phyloP scores from a whole-genome alignment of 2,888 invertebrate species.

The Nomada goodeniana region DNA sequence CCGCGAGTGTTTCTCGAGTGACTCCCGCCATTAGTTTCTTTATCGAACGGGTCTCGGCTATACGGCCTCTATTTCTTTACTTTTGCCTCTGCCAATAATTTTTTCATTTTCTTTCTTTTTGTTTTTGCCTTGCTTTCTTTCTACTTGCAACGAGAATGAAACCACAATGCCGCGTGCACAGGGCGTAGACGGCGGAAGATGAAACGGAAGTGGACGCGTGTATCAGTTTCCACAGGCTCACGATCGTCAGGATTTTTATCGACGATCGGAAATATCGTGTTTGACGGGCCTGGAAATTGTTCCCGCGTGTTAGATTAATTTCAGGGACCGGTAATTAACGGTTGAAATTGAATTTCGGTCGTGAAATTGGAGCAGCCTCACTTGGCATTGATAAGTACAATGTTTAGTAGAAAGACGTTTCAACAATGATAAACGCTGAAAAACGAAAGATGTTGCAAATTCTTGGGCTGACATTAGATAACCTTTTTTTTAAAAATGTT shows the following conservation, averaged over 20 bases:
- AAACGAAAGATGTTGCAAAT: slow-evolving; percentile 56
- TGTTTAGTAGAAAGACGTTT: slow-evolving; percentile 30
- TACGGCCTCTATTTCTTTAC: neutral
- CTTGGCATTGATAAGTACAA: slow-evolving; percentile 26
- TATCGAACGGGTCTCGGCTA: slow-evolving; percentile 27
- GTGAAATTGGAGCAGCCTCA: neutral
- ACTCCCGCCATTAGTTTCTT: slow-evolving; percentile 51
- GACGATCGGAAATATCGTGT: neutral
- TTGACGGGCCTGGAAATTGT: neutral
- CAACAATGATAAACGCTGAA: slow-evolving; percentile 28
- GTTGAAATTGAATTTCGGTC: neutral
- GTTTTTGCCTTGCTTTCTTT: neutral
- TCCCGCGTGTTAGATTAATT: neutral
- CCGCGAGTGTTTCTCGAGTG: slow-evolving; percentile 60
- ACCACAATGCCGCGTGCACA: neutral
- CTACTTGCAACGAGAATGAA: neutral
- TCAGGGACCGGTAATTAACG: neutral
- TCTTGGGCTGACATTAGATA: slow-evolving; percentile 54
- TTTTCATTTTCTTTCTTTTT: neutral
- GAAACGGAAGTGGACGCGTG: neutral
- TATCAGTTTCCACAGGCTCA: neutral
- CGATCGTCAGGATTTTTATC: neutral
- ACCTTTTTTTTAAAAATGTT: slow-evolving; percentile 33
- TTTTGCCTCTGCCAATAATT: too few species aligned
- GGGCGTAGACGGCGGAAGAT: neutral